Evolutionary conservation across 2,113 vertebrate genomes (phyloP).

Genomic region (Okapia johnstoni): DNA sequence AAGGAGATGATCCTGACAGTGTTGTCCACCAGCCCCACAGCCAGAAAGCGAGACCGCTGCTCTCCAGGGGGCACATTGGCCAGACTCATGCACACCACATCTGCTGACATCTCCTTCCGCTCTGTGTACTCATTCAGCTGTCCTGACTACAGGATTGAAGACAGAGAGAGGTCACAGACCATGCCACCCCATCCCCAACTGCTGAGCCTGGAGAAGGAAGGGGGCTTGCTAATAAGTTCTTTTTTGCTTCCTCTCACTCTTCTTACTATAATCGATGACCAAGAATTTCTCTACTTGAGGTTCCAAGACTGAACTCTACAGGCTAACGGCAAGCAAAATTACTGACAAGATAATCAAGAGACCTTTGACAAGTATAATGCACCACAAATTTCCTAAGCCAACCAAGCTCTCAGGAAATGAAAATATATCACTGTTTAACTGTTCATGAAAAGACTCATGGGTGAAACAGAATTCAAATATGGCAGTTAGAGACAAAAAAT

Average conservation of each 20-base stretch:
- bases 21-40: slow-evolving; percentile 96
- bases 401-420: not conserved
- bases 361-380: not conserved
- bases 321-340: not conserved
- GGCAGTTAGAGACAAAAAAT: not conserved
- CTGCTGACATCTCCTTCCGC: slow-evolving; percentile 98
- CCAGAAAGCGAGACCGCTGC: slow-evolving; percentile 95
- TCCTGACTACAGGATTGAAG: slow-evolving; percentile 85
- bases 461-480: not conserved
- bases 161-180: not conserved
- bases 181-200: not conserved
- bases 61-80: slow-evolving; percentile 97
- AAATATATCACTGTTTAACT: not conserved
- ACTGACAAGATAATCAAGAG: not conserved
- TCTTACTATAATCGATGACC: not conserved
- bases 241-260: not conserved
- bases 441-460: not conserved
- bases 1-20: slow-evolving; percentile 98
- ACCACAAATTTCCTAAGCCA: not conserved
- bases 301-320: not conserved
- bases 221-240: not conserved
- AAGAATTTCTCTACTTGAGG: slow-evolving; percentile 20
- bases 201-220: not conserved
- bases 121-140: slow-evolving; percentile 99
- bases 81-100: slow-evolving; percentile 98